Percentiles rank a stretch among this genome's conserved stretches.
These are phyloP conservation scores for Rhyacichthys aspro DNA, from an alignment of 2,797 vertebrate genomes.

Conservation along the genomic window DNA sequence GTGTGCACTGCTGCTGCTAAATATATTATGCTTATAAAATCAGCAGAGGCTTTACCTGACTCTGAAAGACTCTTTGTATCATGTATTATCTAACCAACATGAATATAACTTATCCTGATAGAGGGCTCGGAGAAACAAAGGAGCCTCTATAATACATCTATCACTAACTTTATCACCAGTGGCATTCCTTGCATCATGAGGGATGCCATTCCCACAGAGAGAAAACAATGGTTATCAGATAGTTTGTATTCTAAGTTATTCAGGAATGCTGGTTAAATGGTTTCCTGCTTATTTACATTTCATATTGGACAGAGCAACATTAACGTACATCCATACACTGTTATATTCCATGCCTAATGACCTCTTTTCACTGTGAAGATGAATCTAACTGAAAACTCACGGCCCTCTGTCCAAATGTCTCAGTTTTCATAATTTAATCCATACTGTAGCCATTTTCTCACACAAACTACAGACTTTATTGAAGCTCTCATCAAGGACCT, in stretches of 20 bases:
- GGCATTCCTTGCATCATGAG: constrained; percentile 57
- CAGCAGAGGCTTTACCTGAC: constrained; percentile 30
- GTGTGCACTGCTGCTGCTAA: background rate
- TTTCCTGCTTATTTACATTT: constrained; percentile 31
- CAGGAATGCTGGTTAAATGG: constrained; percentile 42
- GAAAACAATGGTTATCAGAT: constrained; percentile 69
- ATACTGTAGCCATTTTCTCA: too few species aligned
- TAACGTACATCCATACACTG: too few species aligned
- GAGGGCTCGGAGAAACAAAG: constrained; percentile 55
- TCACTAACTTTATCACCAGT: constrained; percentile 61
- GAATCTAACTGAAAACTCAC: too few species aligned
- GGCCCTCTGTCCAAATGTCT: too few species aligned
- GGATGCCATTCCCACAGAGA: constrained; percentile 48
- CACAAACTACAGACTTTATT: too few species aligned
- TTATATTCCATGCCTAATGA: too few species aligned
- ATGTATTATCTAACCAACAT: constrained; percentile 55
- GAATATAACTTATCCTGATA: constrained; percentile 52
- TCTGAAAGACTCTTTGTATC: constrained; percentile 58
- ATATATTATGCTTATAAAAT: constrained; percentile 15
- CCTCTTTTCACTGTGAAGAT: too few species aligned
- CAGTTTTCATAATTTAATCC: too few species aligned
- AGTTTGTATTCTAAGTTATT: constrained; percentile 43
- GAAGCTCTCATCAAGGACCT: too few species aligned
- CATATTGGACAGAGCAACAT: constrained; percentile 5
- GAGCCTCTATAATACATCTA: constrained; percentile 54